Evolutionary conservation across 2,797 vertebrate species (phyloP).

Genomic region (Scyliorhinus canicula): DNA sequence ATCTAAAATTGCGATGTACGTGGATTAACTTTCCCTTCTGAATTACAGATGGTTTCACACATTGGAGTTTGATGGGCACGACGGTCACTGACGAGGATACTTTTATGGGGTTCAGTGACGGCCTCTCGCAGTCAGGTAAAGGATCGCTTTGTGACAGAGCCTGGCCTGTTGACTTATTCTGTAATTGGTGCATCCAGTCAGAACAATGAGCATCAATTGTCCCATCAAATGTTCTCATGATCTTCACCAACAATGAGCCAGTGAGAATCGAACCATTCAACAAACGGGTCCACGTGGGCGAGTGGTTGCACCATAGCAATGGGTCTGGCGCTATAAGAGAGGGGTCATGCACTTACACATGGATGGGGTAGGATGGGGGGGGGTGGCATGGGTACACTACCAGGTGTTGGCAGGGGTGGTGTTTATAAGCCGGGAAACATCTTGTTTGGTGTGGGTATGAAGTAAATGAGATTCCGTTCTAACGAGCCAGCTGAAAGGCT

Average conservation of each 20-base stretch:
- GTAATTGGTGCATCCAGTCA: background rate
- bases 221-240: background rate
- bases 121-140: constrained; percentile 81
- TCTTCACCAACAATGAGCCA: background rate
- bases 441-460: background rate
- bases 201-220: background rate
- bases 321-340: background rate
- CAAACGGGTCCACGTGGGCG: background rate
- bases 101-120: constrained; percentile 84
- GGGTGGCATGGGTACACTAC: too few relatives aligned
- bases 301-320: background rate
- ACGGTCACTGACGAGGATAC: constrained; percentile 74
- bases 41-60: constrained; percentile 79
- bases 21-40: background rate
- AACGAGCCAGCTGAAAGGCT: background rate
- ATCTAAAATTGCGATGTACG: background rate
- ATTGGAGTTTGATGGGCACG: constrained; percentile 84
- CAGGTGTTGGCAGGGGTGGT: too few relatives aligned
- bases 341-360: background rate
- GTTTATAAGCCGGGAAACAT: background rate
- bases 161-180: background rate
- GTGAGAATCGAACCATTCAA: background rate
- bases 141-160: background rate
- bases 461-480: background rate
- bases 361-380: too few relatives aligned